Percentiles rank a stretch among this genome's conserved stretches.
These are phyloP conservation scores for Siniperca obscura DNA, from an alignment of 2,797 vertebrate species.

Conservation along the genomic window DNA sequence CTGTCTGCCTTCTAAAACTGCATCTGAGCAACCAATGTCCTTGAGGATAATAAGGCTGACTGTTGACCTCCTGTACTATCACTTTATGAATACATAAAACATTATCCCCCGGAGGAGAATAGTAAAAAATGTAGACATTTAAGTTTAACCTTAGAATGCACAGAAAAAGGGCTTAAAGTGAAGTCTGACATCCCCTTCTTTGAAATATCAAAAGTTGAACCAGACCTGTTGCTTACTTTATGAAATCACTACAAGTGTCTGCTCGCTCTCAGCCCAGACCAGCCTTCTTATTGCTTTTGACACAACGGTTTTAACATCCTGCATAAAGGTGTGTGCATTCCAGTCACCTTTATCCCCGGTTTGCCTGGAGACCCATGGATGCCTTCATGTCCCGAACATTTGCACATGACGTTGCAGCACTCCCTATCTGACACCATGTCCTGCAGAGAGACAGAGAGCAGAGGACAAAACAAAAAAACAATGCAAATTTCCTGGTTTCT, in stretches of 20 bases:
- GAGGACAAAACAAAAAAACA: neutral
- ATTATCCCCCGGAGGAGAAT: neutral
- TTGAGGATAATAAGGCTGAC: too few species aligned
- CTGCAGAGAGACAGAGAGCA: conserved; percentile 70
- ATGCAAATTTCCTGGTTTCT: neutral
- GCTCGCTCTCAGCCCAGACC: neutral
- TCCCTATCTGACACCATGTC: conserved; percentile 83
- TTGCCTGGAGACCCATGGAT: conserved; percentile 77
- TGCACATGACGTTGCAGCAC: conserved; percentile 87
- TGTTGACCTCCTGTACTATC: too few species aligned
- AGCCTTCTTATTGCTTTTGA: neutral
- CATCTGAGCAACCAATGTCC: neutral
- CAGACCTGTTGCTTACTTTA: too few species aligned
- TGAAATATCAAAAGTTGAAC: too few species aligned
- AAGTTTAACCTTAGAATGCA: neutral
- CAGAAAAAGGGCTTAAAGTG: too few species aligned
- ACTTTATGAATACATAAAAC: neutral
- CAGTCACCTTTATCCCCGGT: conserved; percentile 85
- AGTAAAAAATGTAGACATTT: neutral
- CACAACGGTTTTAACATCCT: neutral
- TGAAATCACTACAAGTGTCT: neutral
- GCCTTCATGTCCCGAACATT: conserved; percentile 88
- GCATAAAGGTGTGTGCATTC: neutral
- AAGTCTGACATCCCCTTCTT: too few species aligned
- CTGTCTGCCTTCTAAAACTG: neutral